Evolutionary conservation across 2,113 vertebrate species (phyloP), one percentile per base, ranked within the genome.

Genomic region (Mobula birostris): DNA sequence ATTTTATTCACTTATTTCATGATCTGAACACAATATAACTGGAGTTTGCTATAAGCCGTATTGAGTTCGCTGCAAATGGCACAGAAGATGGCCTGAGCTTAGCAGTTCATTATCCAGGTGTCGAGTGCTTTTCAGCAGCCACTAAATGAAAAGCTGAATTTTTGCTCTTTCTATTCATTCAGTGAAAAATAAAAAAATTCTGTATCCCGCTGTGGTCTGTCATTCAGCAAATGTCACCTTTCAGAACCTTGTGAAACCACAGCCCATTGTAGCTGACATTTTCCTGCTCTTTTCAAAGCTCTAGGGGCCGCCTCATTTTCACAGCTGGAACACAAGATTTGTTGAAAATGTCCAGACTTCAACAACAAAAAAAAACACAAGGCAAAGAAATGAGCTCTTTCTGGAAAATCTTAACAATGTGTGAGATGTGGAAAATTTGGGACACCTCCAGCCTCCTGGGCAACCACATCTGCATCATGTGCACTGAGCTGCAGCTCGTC

Each of bases 151-250:
- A 27, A 74, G 70, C 9, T 66, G 68, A 93, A 48, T 56, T 56
- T 56, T 48, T 76, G 68, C 12, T 93, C 91, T 56, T 76, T 27
- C 36, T 40, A 56, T 93, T 40, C 70, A 93, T 56, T 29, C 68
- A 5, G 21, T 36, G 14, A 66, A 40, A 48, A 74, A 93, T 27
- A 24, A 56, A 9, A 9, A 48, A 5, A 36, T 27, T 56, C 4
- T 74, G 9, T 76, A 21, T 56, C 40, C 68, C 17, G 14, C 40
- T 72, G 91, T 24, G 32, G 91, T 24, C 36, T 76, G 70, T 76
- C 70, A 74, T 74, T 40, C 68, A 15, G 85, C 70, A 93, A 93
- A 93, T 93, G 68, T 72, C 91, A 93, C 90, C 68, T 74, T 93
- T 74, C 36, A 76, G 91, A 72, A 74, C 68, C 70, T 24, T 24